Evolutionary conservation across 2,113 vertebrate genomes (phyloP).

Genomic region (Uropsilus gracilis): DNA sequence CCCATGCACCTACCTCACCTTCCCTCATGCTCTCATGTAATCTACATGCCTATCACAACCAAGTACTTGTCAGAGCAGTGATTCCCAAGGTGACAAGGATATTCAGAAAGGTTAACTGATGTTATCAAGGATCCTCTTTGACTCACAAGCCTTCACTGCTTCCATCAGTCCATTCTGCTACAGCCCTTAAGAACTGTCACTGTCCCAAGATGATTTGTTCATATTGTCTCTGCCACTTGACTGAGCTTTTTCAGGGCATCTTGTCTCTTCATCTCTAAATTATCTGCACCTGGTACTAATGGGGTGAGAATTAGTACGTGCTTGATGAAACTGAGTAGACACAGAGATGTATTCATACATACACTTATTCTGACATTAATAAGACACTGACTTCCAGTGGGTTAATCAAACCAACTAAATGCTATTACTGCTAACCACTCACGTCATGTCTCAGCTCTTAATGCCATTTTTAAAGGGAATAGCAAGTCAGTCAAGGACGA

Average conservation of each 20-base stretch:
- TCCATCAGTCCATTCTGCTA: background rate
- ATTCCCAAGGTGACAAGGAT: background rate
- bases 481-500: background rate
- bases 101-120: background rate
- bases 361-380: constrained; percentile 55
- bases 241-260: constrained; percentile 49
- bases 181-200: background rate
- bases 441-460: background rate
- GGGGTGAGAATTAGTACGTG: background rate
- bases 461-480: constrained; percentile 24
- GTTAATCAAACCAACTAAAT: constrained; percentile 53
- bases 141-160: background rate
- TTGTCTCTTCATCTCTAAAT: constrained; percentile 32
- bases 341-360: background rate
- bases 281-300: constrained; percentile 30
- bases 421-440: background rate
- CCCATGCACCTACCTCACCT: background rate
- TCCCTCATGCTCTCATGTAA: background rate
- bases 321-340: background rate
- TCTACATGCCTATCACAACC: background rate
- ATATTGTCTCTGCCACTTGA: constrained; percentile 54
- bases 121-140: background rate
- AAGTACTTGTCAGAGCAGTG: background rate
- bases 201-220: background rate
- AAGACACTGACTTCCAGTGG: constrained; percentile 31